Evolutionary conservation across 2,113 vertebrate species (phyloP).

Genomic region (Brachirus orientalis): DNA sequence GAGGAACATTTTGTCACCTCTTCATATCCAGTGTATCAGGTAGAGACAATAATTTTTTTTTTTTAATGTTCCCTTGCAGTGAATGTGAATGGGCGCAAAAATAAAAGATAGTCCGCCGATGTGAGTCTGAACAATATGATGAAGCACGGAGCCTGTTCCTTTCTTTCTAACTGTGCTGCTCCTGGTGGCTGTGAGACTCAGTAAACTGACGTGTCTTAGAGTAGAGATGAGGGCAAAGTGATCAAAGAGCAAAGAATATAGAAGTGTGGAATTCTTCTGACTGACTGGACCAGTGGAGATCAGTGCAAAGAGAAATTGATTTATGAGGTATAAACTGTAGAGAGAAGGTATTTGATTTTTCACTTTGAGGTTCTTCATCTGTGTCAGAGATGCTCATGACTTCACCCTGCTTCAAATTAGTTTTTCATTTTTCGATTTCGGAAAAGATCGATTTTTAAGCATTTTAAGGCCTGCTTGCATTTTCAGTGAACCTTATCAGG

Average conservation of each 20-base stretch:
- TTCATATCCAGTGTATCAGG: neutral
- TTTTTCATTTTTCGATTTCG: constrained; percentile 1
- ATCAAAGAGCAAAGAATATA: no score
- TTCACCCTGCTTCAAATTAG: neutral
- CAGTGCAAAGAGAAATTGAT: neutral
- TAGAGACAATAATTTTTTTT: neutral
- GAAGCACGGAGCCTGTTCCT: no score
- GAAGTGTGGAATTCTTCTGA: no score
- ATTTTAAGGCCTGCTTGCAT: constrained; percentile 4
- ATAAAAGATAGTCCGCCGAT: no score
- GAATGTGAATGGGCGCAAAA: neutral
- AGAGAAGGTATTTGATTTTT: neutral
- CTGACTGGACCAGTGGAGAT: neutral
- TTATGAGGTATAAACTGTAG: neutral
- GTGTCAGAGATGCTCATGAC: neutral
- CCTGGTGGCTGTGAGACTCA: no score
- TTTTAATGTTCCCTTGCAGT: neutral
- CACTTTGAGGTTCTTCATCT: neutral
- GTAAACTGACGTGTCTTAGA: no score
- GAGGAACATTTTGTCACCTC: constrained; percentile 15
- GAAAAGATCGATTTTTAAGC: constrained; percentile 13
- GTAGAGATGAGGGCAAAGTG: no score
- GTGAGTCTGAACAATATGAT: no score
- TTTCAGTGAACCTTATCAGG: constrained; percentile 1
- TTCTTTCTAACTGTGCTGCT: no score